Conservation (phyloP, 2,888 invertebrate species). For the Drosophila testacea region DNA sequence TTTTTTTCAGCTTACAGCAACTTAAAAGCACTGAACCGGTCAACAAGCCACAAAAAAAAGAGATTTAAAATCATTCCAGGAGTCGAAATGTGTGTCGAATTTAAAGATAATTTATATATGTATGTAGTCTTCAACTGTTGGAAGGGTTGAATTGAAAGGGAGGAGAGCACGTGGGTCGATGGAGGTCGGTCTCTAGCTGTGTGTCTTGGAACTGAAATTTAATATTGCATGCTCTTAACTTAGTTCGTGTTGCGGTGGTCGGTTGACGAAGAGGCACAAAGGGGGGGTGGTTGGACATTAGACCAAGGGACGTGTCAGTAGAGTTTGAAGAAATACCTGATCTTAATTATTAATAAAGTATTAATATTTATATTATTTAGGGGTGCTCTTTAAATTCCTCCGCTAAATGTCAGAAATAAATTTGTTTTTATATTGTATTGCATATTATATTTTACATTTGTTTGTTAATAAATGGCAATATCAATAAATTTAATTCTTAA, state of each 20-base stretch:
- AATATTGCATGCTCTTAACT: constrained; percentile 44
- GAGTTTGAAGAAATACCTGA: neutral
- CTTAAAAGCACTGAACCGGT: constrained; percentile 42
- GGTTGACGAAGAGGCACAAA: neutral
- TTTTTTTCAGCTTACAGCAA: constrained; percentile 15
- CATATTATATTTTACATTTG: neutral
- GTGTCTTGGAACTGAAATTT: constrained; percentile 36
- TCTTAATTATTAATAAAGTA: neutral
- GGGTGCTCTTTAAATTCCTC: neutral
- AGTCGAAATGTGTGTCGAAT: constrained; percentile 38
- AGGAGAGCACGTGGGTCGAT: no score
- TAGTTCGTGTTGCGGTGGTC: constrained; percentile 30
- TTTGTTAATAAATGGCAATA: no score
- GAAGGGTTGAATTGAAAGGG: no score
- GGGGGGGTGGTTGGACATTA: constrained; percentile 1
- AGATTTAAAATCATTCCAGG: constrained; percentile 17
- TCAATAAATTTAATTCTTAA: no score
- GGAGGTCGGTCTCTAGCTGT: neutral
- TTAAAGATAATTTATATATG: constrained; percentile 15
- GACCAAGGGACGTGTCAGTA: neutral
- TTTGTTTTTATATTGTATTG: neutral
- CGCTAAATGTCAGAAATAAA: neutral
- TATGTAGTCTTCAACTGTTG: constrained; percentile 18
- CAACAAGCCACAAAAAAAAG: constrained; percentile 32
- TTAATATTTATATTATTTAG: no score